Percentiles rank a stretch among this genome's conserved stretches.
These are phyloP conservation scores for Zosterops lateralis DNA, from an alignment of 2,113 vertebrate genomes.

Conservation along the genomic window DNA sequence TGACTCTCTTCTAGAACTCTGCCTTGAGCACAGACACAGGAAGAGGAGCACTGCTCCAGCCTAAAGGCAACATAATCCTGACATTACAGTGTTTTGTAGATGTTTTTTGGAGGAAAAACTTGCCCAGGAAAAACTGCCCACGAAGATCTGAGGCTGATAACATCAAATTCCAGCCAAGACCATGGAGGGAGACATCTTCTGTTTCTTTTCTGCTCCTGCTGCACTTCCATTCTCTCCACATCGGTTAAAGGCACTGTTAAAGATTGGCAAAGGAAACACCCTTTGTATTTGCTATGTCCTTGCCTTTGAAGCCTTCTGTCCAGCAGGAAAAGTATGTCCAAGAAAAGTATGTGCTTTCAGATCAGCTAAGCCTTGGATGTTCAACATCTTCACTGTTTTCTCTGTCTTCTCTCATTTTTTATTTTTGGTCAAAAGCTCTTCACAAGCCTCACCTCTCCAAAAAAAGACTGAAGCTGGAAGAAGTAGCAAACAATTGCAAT, in stretches of 20 bases:
- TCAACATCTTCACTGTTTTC: background rate
- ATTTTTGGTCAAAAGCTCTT: background rate
- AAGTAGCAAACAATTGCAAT: background rate
- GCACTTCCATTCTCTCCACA: background rate
- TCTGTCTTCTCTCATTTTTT: background rate
- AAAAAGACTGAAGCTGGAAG: background rate
- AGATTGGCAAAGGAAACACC: background rate
- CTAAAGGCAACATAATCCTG: background rate
- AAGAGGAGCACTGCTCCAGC: background rate
- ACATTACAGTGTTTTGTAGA: background rate
- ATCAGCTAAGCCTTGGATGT: background rate
- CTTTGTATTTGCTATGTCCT: background rate
- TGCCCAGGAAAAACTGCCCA: background rate
- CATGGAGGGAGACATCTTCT: background rate
- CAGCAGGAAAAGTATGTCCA: fast-evolving
- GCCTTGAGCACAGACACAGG: fast-evolving
- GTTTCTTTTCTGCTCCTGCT: background rate
- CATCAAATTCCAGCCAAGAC: background rate
- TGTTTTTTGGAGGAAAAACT: background rate
- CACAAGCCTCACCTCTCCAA: fast-evolving
- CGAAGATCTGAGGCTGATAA: background rate
- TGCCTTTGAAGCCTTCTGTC: background rate
- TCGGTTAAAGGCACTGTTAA: background rate
- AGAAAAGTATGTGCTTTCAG: background rate
- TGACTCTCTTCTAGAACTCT: background rate